phyloP scores from a whole-genome alignment of 1,140 invertebrate species.

The Gerris buenoi region DNA sequence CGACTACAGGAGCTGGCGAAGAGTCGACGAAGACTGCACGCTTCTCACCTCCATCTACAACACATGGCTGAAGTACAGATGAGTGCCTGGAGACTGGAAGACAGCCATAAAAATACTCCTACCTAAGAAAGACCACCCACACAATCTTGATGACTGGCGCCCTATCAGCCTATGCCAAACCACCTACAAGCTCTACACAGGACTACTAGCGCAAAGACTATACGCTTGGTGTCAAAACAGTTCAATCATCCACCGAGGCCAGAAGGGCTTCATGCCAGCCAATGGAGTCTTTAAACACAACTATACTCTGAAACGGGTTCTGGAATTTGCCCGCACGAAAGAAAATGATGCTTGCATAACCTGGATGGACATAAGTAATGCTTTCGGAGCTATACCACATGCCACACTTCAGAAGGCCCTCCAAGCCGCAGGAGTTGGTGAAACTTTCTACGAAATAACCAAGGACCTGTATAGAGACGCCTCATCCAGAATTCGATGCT shows the following conservation, averaged over 20 bases:
- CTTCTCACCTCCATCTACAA: slow-evolving; percentile 16
- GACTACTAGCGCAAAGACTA: slow-evolving; percentile 15
- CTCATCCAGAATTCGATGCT: neutral
- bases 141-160: slow-evolving; percentile 26
- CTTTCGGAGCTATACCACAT: slow-evolving; percentile 27
- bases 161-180: slow-evolving; percentile 25
- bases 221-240: too few species aligned
- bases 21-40: neutral
- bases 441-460: slow-evolving; percentile 15
- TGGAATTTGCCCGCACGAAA: slow-evolving; percentile 19
- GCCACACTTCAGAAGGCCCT: slow-evolving; percentile 18
- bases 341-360: slow-evolving; percentile 21
- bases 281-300: slow-evolving; percentile 10
- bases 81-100: slow-evolving; percentile 19
- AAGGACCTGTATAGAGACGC: slow-evolving; percentile 12
- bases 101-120: slow-evolving; percentile 24
- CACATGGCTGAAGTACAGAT: slow-evolving; percentile 6
- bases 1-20: slow-evolving; percentile 13
- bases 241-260: too few species aligned
- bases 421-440: slow-evolving; percentile 9
- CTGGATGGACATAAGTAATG: slow-evolving; percentile 26
- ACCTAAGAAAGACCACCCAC: slow-evolving; percentile 24
- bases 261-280: neutral
- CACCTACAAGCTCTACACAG: slow-evolving; percentile 26
- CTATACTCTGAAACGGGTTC: neutral